Conservation (phyloP, 2,113 vertebrate genomes). For the Aix galericulata region DNA sequence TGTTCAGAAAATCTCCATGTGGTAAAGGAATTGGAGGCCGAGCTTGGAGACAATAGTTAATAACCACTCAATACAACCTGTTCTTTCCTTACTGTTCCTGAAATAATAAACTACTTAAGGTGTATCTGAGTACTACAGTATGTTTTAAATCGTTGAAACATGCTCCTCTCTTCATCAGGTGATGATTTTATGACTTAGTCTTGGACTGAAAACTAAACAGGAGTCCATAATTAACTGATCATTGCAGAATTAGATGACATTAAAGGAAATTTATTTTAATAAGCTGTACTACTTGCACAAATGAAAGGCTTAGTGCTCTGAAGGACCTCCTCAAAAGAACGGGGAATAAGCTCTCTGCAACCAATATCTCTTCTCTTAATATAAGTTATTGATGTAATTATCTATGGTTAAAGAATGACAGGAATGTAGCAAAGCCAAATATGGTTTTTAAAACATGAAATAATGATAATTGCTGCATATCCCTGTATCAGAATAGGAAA, state of each 20-base stretch:
- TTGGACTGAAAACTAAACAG: constrained; percentile 19
- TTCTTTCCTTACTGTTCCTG: background rate
- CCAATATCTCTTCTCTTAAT: background rate
- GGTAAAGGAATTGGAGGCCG: background rate
- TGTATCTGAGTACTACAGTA: background rate
- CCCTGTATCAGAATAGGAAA: background rate
- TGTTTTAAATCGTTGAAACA: background rate
- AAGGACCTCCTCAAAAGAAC: constrained; percentile 9
- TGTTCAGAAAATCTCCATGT: background rate
- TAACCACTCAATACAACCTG: background rate
- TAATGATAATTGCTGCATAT: background rate
- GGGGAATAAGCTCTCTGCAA: background rate
- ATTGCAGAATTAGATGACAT: constrained; percentile 40
- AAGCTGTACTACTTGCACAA: constrained; percentile 14
- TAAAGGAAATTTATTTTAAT: constrained; percentile 52
- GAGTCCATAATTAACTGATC: constrained; percentile 45
- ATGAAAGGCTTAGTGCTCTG: constrained; percentile 19
- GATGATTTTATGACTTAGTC: constrained; percentile 2
- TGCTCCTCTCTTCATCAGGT: background rate
- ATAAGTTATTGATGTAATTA: constrained; percentile 25
- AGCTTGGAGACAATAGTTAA: background rate
- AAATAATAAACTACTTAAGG: background rate
- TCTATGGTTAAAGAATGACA: background rate
- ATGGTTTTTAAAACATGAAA: background rate
- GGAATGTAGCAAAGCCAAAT: background rate